Conservation (phyloP, 2,113 vertebrate genomes). For the Gnathonemus echidnorhynchus region DNA sequence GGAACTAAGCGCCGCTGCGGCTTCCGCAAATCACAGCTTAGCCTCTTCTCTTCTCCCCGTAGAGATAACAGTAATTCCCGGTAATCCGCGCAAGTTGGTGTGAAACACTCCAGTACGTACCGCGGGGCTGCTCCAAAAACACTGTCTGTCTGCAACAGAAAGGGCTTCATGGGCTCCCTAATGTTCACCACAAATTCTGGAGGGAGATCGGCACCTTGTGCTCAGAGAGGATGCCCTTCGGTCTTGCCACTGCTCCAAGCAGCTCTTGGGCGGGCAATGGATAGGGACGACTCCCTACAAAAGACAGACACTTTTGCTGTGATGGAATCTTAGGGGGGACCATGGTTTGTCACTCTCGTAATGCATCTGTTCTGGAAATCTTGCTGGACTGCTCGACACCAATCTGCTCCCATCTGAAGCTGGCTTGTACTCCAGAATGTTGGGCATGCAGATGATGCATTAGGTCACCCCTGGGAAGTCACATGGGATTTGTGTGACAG, state of each 20-base stretch:
- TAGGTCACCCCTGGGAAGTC: not conserved
- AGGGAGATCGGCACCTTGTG: not conserved
- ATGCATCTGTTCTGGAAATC: not conserved
- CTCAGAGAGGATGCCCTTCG: not conserved
- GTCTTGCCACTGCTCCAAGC: not conserved
- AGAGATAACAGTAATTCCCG: constrained; percentile 20
- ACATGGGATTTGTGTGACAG: not conserved
- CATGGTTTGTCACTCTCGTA: not conserved
- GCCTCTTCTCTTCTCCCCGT: constrained; percentile 8
- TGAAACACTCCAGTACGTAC: constrained; percentile 3
- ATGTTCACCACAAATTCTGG: not conserved
- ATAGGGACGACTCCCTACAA: not conserved
- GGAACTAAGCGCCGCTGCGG: not conserved
- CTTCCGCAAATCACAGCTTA: constrained; percentile 11
- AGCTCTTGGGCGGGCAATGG: not conserved
- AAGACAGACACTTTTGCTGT: not conserved
- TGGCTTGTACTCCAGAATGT: not conserved
- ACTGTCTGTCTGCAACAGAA: not conserved
- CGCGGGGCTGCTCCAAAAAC: not conserved
- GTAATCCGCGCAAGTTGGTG: constrained; percentile 18
- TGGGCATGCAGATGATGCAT: not conserved
- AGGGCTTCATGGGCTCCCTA: not conserved
- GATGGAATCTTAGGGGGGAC: too few relatives aligned
- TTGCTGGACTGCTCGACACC: not conserved
- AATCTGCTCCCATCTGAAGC: not conserved